These are phyloP conservation scores for Adelognathus sp. DNA, from an alignment of 2,888 invertebrate species.

Conservation along the genomic window DNA sequence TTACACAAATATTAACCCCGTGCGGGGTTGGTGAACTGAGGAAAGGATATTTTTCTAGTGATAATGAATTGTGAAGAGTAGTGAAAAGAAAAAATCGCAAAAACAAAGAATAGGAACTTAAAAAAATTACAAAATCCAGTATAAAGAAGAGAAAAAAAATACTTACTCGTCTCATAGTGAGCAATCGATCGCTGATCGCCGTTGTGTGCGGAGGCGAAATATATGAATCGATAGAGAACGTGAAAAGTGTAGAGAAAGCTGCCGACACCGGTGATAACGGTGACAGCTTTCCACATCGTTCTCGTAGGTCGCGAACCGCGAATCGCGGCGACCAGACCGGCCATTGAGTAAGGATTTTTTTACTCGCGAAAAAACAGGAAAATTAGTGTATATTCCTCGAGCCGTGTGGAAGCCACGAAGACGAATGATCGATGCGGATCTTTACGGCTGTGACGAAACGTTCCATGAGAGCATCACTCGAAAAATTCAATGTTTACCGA, in stretches of 20 bases:
- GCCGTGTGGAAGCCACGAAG: background rate
- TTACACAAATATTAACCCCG: no score
- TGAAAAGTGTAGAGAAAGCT: slow-evolving; percentile 83
- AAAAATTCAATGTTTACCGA: slow-evolving; percentile 15
- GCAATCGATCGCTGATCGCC: slow-evolving; percentile 69
- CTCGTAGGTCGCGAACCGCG: background rate
- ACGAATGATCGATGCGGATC: background rate
- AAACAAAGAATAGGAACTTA: no score
- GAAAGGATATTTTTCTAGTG: no score
- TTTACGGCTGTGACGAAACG: slow-evolving; percentile 1
- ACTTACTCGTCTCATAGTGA: slow-evolving; percentile 61
- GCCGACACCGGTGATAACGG: slow-evolving; percentile 77
- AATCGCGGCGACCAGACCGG: slow-evolving; percentile 5
- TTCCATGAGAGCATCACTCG: slow-evolving; percentile 19
- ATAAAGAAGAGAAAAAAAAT: slow-evolving; percentile 1
- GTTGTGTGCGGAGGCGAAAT: slow-evolving; percentile 83
- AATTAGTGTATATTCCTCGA: background rate
- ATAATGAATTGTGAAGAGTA: no score
- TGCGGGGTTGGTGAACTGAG: no score
- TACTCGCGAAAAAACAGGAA: background rate
- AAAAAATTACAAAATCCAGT: background rate
- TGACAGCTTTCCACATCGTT: slow-evolving; percentile 65
- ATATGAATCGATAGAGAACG: slow-evolving; percentile 82
- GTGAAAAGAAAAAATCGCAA: no score
- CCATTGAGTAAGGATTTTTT: slow-evolving; percentile 12